Conservation (phyloP, 2,888 invertebrate genomes). For the Acheta domesticus region DNA sequence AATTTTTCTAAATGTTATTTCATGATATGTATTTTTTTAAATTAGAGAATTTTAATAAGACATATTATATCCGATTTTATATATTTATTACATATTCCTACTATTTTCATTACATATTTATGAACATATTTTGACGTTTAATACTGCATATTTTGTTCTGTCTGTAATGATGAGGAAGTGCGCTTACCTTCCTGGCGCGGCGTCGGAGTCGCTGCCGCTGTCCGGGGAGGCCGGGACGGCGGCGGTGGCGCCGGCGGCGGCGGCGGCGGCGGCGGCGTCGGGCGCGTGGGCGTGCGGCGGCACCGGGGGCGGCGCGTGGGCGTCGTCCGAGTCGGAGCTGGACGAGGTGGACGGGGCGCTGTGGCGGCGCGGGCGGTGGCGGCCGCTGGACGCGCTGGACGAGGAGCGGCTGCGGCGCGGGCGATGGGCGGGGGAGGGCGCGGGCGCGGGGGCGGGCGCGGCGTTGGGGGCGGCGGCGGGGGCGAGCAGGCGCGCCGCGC, state of each 20-base stretch:
- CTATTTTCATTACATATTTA: no score
- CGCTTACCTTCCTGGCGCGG: not conserved
- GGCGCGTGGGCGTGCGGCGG: not conserved
- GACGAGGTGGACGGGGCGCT: not conserved
- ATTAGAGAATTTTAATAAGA: no score
- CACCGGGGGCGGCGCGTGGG: not conserved
- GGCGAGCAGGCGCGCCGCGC: constrained; percentile 28
- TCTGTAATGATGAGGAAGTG: no score
- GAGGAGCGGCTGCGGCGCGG: not conserved
- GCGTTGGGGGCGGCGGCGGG: constrained; percentile 19
- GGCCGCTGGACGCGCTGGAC: not conserved
- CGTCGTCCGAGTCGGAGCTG: not conserved
- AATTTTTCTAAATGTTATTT: no score
- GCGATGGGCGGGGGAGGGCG: constrained; percentile 26
- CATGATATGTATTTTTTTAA: no score
- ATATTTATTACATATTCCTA: no score
- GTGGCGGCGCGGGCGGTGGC: not conserved
- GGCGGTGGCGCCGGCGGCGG: not conserved
- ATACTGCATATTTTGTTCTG: no score
- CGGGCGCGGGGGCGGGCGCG: constrained; percentile 21
- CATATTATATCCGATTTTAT: no score
- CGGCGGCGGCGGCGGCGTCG: not conserved
- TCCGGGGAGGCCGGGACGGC: not conserved
- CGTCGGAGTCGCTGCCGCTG: constrained; percentile 11
- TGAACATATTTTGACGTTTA: no score